Evolutionary conservation across 2,113 vertebrate genomes (phyloP).

Genomic region (Onychostoma macrolepis): DNA sequence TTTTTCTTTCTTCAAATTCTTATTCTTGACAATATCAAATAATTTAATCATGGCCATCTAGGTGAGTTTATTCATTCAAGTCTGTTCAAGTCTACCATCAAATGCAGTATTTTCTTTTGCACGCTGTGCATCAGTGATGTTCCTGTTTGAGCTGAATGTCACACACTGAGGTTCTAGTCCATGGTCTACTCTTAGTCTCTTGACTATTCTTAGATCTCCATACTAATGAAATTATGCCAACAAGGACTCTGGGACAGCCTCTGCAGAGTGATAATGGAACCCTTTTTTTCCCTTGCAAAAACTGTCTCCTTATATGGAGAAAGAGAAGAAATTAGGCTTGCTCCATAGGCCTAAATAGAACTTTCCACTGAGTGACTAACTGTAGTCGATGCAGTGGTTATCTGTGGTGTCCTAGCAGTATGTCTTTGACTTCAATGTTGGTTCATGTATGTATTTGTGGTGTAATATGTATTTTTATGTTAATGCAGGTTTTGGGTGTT

Average conservation of each 20-base stretch:
- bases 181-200: slow-evolving; percentile 34
- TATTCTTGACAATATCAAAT: not conserved
- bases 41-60: not conserved
- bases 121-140: not conserved
- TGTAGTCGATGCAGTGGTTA: not conserved
- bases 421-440: not conserved
- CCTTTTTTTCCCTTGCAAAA: slow-evolving; percentile 31
- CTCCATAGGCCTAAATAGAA: slow-evolving; percentile 30
- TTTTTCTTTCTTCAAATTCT: not conserved
- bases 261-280: slow-evolving; percentile 45
- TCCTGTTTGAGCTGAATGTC: not conserved
- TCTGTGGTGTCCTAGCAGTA: not conserved
- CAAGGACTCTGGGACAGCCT: slow-evolving; percentile 45
- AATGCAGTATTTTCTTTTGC: not conserved
- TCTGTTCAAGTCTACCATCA: not conserved
- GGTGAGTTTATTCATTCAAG: not conserved
- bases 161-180: slow-evolving; percentile 14
- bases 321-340: slow-evolving; percentile 22
- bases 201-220: slow-evolving; percentile 50
- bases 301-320: slow-evolving; percentile 48
- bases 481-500: not conserved
- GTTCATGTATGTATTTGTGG: not conserved
- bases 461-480: not conserved
- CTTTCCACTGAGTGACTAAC: slow-evolving; percentile 22
- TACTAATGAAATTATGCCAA: slow-evolving; percentile 54